A percentile compares a stretch with the other conserved stretches of the same genome.
Evolutionary conservation across 2,113 vertebrate genomes (phyloP).

Genomic region (Trachemys scripta): DNA sequence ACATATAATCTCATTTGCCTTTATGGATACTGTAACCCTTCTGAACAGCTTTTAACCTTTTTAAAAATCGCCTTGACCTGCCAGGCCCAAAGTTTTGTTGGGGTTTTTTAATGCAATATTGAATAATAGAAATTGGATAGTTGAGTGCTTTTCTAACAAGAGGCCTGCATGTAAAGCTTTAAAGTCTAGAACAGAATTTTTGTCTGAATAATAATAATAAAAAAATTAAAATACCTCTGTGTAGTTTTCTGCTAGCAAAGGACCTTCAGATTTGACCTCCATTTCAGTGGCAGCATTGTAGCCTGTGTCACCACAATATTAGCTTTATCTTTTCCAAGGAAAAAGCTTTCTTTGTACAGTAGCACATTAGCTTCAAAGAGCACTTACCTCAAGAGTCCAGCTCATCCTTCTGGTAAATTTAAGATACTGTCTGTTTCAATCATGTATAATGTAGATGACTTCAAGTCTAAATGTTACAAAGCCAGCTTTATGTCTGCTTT

Average conservation of each 20-base stretch:
- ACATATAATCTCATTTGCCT: constrained; percentile 88
- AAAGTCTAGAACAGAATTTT: constrained; percentile 63
- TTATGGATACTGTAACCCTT: constrained; percentile 86
- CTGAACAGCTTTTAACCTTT: constrained; percentile 90
- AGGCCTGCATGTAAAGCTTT: constrained; percentile 22
- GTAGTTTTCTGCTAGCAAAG: constrained; percentile 70
- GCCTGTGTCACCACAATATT: constrained; percentile 69
- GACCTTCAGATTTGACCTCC: constrained; percentile 85
- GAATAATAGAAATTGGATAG: constrained; percentile 78
- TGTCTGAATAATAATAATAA: constrained; percentile 66
- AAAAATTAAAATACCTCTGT: constrained; percentile 72
- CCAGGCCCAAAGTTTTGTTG: constrained; percentile 80
- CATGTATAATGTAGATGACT: constrained; percentile 74
- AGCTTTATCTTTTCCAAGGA: constrained; percentile 77
- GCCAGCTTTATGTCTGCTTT: constrained; percentile 63
- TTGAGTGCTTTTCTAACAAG: constrained; percentile 63
- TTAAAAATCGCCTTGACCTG: constrained; percentile 86
- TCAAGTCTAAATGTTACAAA: constrained; percentile 72
- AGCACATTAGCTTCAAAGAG: constrained; percentile 79
- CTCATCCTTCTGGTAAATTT: constrained; percentile 83
- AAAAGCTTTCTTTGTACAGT: constrained; percentile 79
- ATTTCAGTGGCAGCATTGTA: constrained; percentile 77
- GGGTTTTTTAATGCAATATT: constrained; percentile 79
- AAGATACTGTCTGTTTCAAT: constrained; percentile 82
- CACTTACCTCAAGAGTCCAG: constrained; percentile 86